phyloP scores from a whole-genome alignment of 2,113 vertebrate genomes.

The Butorides virescens region DNA sequence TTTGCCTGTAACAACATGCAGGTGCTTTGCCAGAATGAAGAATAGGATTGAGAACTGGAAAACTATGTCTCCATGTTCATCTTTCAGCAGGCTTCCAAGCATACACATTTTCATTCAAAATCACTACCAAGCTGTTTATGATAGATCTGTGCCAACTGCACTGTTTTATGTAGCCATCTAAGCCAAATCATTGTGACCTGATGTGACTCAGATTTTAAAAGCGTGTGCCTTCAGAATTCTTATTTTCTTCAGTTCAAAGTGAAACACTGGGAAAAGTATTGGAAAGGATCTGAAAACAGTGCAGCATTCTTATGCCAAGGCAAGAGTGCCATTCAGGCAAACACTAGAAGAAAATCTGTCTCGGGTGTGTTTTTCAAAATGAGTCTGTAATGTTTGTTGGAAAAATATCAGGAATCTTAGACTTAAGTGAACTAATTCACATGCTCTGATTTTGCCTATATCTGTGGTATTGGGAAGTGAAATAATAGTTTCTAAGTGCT shows the following conservation, averaged over 20 bases:
- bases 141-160: constrained; percentile 47
- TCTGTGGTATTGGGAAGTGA: background rate
- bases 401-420: constrained; percentile 43
- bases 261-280: constrained; percentile 46
- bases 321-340: constrained; percentile 33
- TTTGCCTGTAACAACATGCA: constrained; percentile 20
- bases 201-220: constrained; percentile 56
- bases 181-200: constrained; percentile 64
- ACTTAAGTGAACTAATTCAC: constrained; percentile 35
- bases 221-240: constrained; percentile 46
- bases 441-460: constrained; percentile 11
- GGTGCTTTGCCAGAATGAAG: constrained; percentile 45
- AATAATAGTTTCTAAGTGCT: background rate
- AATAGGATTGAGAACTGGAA: constrained; percentile 1
- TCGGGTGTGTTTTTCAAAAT: constrained; percentile 34
- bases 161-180: constrained; percentile 43
- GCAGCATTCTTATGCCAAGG: constrained; percentile 47
- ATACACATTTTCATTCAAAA: constrained; percentile 47
- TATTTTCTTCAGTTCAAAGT: constrained; percentile 46
- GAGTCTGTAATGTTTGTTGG: constrained; percentile 19
- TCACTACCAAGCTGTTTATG: constrained; percentile 52
- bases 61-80: background rate
- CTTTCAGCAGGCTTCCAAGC: constrained; percentile 53
- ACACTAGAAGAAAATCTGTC: constrained; percentile 31
- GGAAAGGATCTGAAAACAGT: constrained; percentile 45